Evolutionary conservation across 2,888 invertebrate species (phyloP).

Genomic region (Aspidiotus rigidus): DNA sequence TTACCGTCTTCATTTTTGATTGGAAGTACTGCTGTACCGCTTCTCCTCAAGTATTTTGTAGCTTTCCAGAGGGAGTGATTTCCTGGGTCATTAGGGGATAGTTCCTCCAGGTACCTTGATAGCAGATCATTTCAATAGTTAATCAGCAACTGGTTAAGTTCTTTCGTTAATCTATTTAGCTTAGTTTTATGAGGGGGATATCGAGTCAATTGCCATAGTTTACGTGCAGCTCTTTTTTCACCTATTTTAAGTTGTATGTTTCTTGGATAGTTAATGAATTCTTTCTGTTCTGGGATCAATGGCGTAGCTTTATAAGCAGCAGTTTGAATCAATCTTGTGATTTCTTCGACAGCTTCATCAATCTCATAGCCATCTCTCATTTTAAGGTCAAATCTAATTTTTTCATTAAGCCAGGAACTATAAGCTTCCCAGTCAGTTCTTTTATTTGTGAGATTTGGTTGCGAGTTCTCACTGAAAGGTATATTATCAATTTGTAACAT

Average conservation of each 20-base stretch:
- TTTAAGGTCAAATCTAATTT: not conserved
- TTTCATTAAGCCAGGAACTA: not conserved
- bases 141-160: not conserved
- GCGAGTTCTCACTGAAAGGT: not conserved
- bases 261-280: not conserved
- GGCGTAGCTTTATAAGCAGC: not conserved
- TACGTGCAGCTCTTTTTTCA: not conserved
- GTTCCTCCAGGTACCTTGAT: not conserved
- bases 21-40: conserved; percentile 1
- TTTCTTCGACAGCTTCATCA: not conserved
- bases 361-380: not conserved
- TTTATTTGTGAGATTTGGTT: not conserved
- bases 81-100: not conserved
- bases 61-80: not conserved
- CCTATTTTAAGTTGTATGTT: not conserved
- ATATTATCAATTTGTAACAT: not conserved
- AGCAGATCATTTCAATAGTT: not conserved
- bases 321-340: not conserved
- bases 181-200: not conserved
- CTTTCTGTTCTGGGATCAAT: not conserved
- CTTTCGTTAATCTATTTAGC: not conserved
- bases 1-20: not conserved
- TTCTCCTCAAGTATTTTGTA: not conserved
- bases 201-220: not conserved
- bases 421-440: not conserved